phyloP scores from a whole-genome alignment of 2,888 invertebrate species.

The Habroteleia sp. region DNA sequence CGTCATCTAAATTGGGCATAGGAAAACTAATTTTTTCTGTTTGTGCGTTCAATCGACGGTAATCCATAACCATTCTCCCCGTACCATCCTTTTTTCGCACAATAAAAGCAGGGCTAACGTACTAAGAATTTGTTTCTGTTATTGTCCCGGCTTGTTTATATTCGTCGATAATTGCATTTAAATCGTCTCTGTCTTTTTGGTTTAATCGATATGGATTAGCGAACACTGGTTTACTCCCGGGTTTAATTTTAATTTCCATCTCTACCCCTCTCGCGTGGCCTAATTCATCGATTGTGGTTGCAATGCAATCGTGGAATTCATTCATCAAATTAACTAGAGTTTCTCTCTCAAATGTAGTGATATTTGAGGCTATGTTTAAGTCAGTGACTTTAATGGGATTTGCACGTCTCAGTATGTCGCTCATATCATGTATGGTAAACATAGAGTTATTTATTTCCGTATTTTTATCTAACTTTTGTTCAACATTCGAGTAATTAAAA shows the following conservation, averaged over 20 bases:
- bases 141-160: background rate
- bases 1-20: background rate
- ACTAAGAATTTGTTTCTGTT: background rate
- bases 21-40: conserved; percentile 4
- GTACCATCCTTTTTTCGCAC: background rate
- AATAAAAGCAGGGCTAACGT: background rate
- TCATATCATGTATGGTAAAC: too few relatives aligned
- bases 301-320: background rate
- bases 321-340: background rate
- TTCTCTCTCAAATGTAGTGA: too few relatives aligned
- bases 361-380: too few relatives aligned
- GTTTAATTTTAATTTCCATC: background rate
- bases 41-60: background rate
- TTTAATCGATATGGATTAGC: background rate
- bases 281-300: background rate
- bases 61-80: background rate
- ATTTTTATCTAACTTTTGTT: too few relatives aligned
- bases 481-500: too few relatives aligned
- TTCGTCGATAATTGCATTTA: background rate
- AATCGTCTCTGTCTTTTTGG: background rate
- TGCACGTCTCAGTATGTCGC: too few relatives aligned
- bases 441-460: too few relatives aligned
- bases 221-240: background rate
- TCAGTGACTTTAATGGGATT: too few relatives aligned
- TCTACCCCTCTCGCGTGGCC: background rate